Evolutionary conservation across 2,113 vertebrate species (phyloP).

Genomic region (Mobula hypostoma): DNA sequence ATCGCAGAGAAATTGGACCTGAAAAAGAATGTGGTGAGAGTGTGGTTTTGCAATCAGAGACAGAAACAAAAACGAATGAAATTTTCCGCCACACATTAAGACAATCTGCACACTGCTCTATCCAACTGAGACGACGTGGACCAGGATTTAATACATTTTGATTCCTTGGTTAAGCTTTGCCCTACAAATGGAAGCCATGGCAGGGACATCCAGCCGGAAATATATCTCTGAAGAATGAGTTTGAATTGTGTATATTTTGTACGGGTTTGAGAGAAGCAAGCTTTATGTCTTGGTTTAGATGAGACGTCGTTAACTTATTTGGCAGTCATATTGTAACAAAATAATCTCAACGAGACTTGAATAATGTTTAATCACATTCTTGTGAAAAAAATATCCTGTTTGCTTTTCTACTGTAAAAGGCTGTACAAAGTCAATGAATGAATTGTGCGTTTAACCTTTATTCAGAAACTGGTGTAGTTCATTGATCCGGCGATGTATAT

Average conservation of each 20-base stretch:
- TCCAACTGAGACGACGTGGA: slow-evolving; percentile 29
- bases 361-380: slow-evolving; percentile 39
- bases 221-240: neutral
- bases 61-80: slow-evolving; percentile 94
- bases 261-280: slow-evolving; percentile 34
- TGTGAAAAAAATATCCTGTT: slow-evolving; percentile 31
- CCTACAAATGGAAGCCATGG: slow-evolving; percentile 19
- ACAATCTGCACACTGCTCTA: neutral
- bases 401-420: slow-evolving; percentile 33
- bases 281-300: slow-evolving; percentile 21
- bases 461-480: neutral
- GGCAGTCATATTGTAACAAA: slow-evolving; percentile 36
- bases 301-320: neutral
- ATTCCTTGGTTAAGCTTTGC: slow-evolving; percentile 11
- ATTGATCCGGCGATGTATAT: slow-evolving; percentile 10
- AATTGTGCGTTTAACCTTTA: slow-evolving; percentile 25
- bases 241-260: slow-evolving; percentile 33
- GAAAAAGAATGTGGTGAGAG: slow-evolving; percentile 88
- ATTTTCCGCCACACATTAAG: slow-evolving; percentile 85
- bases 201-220: neutral
- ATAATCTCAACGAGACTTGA: slow-evolving; percentile 37
- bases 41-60: slow-evolving; percentile 91
- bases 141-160: slow-evolving; percentile 35
- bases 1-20: slow-evolving; percentile 89
- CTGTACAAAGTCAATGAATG: slow-evolving; percentile 31